Evolutionary conservation across 2,888 invertebrate genomes (phyloP).

Genomic region (Zonitis immaculata): DNA sequence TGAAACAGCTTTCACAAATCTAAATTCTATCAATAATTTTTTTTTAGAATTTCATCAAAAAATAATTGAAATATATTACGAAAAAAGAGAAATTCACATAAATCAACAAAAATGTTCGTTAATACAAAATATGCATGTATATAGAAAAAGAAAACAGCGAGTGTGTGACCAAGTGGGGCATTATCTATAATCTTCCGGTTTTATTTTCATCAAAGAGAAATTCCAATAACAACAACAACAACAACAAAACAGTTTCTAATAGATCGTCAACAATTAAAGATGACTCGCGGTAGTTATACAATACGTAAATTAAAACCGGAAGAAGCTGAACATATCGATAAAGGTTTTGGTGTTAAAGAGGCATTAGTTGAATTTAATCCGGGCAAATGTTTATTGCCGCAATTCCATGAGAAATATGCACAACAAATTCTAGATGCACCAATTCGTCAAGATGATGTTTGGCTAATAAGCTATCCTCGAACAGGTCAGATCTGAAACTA

Average conservation of each 20-base stretch:
- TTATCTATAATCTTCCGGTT: no score
- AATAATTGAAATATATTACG: no score
- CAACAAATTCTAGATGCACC: conserved; percentile 67
- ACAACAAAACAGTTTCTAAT: background rate
- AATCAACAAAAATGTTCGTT: no score
- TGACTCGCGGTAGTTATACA: conserved; percentile 12
- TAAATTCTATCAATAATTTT: no score
- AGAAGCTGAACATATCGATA: conserved; percentile 54
- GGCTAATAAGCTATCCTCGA: conserved; percentile 84
- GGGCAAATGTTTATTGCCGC: conserved; percentile 65
- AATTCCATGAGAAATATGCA: conserved; percentile 64
- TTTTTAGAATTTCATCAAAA: no score
- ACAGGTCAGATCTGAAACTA: conserved; percentile 60
- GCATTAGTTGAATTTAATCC: conserved; percentile 71
- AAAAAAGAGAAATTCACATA: no score
- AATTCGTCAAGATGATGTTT: conserved; percentile 71
- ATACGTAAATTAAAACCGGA: conserved; percentile 24
- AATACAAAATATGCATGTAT: no score
- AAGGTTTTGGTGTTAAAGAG: conserved; percentile 63
- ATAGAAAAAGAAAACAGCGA: no score
- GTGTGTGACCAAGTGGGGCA: background rate
- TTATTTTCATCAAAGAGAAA: no score
- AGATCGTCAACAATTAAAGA: background rate
- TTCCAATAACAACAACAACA: no score
- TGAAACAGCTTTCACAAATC: no score